Conservation (phyloP, 2,888 invertebrate genomes). For the Parnassius glacialis region DNA sequence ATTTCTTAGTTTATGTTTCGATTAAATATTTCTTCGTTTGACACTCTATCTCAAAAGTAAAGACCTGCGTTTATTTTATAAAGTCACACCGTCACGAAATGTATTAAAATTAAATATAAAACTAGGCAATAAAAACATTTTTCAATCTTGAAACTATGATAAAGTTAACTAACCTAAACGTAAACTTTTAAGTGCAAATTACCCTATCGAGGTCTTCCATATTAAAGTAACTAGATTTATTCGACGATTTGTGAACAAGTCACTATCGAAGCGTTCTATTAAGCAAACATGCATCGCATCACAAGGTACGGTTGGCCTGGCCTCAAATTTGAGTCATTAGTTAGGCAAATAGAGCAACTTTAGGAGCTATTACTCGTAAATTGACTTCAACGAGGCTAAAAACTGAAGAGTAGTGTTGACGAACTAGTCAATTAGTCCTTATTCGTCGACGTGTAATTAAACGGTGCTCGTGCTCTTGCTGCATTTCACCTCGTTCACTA, state of each 20-base stretch:
- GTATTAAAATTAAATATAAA: too few species aligned
- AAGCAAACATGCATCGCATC: neutral
- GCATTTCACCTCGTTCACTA: neutral
- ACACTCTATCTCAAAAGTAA: too few species aligned
- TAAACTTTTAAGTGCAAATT: too few species aligned
- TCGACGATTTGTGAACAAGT: neutral
- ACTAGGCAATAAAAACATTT: too few species aligned
- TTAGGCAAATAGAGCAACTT: constrained; percentile 18
- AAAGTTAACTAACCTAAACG: too few species aligned
- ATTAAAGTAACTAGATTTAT: neutral
- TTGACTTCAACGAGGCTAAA: constrained; percentile 1
- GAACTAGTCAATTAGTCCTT: constrained; percentile 8
- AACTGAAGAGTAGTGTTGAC: constrained; percentile 1
- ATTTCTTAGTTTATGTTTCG: too few species aligned
- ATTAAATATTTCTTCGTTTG: too few species aligned
- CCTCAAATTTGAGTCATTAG: constrained; percentile 16
- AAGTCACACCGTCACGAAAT: too few species aligned
- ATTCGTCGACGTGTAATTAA: neutral
- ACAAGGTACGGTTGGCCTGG: neutral
- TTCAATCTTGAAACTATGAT: too few species aligned
- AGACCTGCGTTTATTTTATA: too few species aligned
- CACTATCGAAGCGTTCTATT: constrained; percentile 1
- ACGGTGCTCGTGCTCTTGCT: neutral
- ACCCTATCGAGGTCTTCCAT: too few species aligned
- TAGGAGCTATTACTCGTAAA: constrained; percentile 13